Evolutionary conservation across 2,797 vertebrate species (phyloP).

Genomic region (Chelonia mydas): DNA sequence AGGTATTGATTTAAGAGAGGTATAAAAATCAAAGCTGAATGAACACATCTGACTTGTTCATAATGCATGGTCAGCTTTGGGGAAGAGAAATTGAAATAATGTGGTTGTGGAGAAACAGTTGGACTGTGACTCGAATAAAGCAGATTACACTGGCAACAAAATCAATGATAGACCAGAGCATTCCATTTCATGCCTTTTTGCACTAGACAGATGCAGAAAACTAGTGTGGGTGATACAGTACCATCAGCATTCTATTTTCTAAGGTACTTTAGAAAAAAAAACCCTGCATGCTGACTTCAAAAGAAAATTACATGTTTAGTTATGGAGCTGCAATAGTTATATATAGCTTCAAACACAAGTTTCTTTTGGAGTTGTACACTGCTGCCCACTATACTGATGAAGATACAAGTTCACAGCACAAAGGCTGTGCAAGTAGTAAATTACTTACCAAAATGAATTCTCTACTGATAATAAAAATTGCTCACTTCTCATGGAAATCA

Average conservation of each 20-base stretch:
- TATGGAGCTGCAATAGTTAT: slow-evolving; percentile 34
- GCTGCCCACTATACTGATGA: slow-evolving; percentile 1
- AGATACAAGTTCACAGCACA: slow-evolving; percentile 44
- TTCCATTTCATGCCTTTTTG: slow-evolving; percentile 77
- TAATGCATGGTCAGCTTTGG: slow-evolving; percentile 75
- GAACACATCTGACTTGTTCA: slow-evolving; percentile 75
- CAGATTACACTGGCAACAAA: slow-evolving; percentile 72
- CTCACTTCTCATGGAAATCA: neutral
- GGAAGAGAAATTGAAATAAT: slow-evolving; percentile 77
- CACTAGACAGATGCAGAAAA: slow-evolving; percentile 69
- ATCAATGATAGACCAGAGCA: slow-evolving; percentile 62
- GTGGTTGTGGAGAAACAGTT: slow-evolving; percentile 68
- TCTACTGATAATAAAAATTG: neutral
- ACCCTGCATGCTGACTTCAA: neutral
- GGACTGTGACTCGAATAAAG: slow-evolving; percentile 79
- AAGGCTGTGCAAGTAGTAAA: slow-evolving; percentile 5
- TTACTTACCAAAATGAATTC: slow-evolving; percentile 53
- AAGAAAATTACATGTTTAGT: slow-evolving; percentile 54
- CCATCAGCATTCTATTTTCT: slow-evolving; percentile 70
- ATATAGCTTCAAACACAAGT: slow-evolving; percentile 14
- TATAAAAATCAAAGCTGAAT: slow-evolving; percentile 77
- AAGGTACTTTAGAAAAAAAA: slow-evolving; percentile 45
- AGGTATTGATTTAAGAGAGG: slow-evolving; percentile 75
- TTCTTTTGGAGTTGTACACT: slow-evolving; percentile 3
- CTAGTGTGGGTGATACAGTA: slow-evolving; percentile 62